Base-by-base conservation (phyloP, 2,888 invertebrate species). In the Andrena bicolor region DNA sequence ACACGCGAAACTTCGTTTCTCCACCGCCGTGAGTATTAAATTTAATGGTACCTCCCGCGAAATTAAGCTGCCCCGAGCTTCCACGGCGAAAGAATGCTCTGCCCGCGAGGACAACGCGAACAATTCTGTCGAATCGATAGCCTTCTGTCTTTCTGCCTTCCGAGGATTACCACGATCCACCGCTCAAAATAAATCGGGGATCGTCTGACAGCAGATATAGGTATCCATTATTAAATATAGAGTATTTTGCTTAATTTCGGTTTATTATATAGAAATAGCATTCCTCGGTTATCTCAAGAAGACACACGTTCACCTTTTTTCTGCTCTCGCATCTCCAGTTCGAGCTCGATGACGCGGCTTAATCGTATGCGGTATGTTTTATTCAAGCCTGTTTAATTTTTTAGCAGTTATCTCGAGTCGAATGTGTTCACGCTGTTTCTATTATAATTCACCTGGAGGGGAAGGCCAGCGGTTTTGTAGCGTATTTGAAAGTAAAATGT, bases 21-120 rank as follows among this genome's bases (percentile, higher is more conserved):
- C 53, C 65, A 74, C 41, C 41, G n/a, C 28, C 56, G 83, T 82
- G 66, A 83, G 83, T 83, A 83, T 83, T 71, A 72, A 32, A 61
- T 51, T 63, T 41, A 63, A 73, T 68, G 53, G 63, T 58, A 56
- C 61, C 63, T 26, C 35, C 23, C n/a, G 64, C 16, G 10, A 60
- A 65, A 49, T 49, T 83, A 23, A 51, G n/a, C n/a, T 23, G 32
- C 3, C 3, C 2, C 28, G 32, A 30, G 51, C 10, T 23, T 20
- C 51, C n/a, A 23, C 28, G 13, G 23, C 3, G n/a, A 32, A 49
- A 28, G 60, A 60, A 51, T 20, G 32, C 8, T 30, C 26, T n/a
- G 41, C n/a, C 20, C 26, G 4, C 30, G 28, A 65, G 51, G 28
- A 23, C 16, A 56, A 41, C 6, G 63, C 23, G 6, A 10, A 26